Evolutionary conservation across 1,140 invertebrate species (phyloP).

Genomic region (Drosophila sechellia): DNA sequence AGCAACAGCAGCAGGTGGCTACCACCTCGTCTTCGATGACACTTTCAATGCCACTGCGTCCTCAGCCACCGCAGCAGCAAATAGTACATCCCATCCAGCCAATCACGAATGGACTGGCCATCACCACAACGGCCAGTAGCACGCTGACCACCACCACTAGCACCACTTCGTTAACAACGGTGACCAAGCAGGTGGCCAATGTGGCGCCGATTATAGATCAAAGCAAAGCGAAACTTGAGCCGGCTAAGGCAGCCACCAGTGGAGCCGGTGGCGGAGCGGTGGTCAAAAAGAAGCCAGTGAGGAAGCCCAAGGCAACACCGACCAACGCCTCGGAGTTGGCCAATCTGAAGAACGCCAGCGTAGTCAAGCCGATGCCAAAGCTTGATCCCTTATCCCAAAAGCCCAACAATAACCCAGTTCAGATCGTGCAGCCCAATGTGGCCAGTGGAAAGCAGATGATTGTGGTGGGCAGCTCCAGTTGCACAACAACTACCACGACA

Average conservation of each 20-base stretch:
- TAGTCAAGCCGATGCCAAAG: slow-evolving; percentile 81
- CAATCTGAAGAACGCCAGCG: slow-evolving; percentile 73
- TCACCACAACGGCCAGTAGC: slow-evolving; percentile 60
- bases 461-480: slow-evolving; percentile 57
- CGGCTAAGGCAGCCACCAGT: slow-evolving; percentile 46
- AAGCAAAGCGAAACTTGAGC: slow-evolving; percentile 77
- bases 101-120: slow-evolving; percentile 61
- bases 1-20: slow-evolving; percentile 21
- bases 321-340: slow-evolving; percentile 69
- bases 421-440: slow-evolving; percentile 81
- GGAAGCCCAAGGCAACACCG: slow-evolving; percentile 73
- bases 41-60: slow-evolving; percentile 49
- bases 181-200: slow-evolving; percentile 82
- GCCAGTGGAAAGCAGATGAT: slow-evolving; percentile 81
- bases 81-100: slow-evolving; percentile 80
- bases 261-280: slow-evolving; percentile 39
- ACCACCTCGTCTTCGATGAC: slow-evolving; percentile 40
- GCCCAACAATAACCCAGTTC: slow-evolving; percentile 80
- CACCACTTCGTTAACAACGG: slow-evolving; percentile 63
- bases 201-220: slow-evolving; percentile 83
- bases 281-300: slow-evolving; percentile 77
- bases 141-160: slow-evolving; percentile 56
- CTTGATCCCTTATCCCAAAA: slow-evolving; percentile 78
- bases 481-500: slow-evolving; percentile 68
- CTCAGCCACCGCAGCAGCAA: slow-evolving; percentile 75